Evolutionary conservation across 2,113 vertebrate genomes (phyloP), one percentile per base, ranked within the genome.

Genomic region (Corvus cornix): DNA sequence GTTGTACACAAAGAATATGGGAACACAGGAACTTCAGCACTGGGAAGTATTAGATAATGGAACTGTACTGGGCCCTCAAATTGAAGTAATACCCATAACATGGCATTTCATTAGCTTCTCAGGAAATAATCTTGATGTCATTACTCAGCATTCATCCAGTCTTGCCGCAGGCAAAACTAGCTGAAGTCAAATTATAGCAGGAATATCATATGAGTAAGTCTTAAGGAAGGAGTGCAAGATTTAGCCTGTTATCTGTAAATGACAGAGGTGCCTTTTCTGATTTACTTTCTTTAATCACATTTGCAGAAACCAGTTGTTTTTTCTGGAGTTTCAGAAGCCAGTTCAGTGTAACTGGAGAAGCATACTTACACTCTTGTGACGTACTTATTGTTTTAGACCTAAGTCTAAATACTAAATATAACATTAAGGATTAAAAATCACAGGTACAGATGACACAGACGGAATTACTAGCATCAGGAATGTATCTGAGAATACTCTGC

Each of bases 141-240:
- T 82, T 78, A 67, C 78, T 82, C 78, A 91, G 78, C 33, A 66
- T 49, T 62, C 84, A 89, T 73, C 13, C 48, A 69, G 28, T 53
- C n/a, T 58, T 87, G 84, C 81, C 55, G 62, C 55, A 80, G 64
- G 87, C 63, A 93, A 87, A 87, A 84, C 11, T 23, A 83, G 62
- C 53, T 79, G 67, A 39, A 44, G 59, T 58, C 19, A 31, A 80
- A 83, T 83, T 37, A 69, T 6, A 79, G 59, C 27, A 89, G 41
- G 51, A 77, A 84, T 62, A 48, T 30, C 35, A 11, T 37, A 84
- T 26, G 64, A 91, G 51, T 81, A 66, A 93, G 51, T 35, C 23
- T 83, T 89, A 68, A 63, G 58, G 43, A 88, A 76, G 53, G 23
- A 69, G 7, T 35, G 15, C 35, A 86, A 69, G 59, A 76, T 64